Percentiles rank a stretch among this genome's conserved stretches.
phyloP scores from a whole-genome alignment of 1,140 invertebrate species.

The Zaprionus ghesquierei region DNA sequence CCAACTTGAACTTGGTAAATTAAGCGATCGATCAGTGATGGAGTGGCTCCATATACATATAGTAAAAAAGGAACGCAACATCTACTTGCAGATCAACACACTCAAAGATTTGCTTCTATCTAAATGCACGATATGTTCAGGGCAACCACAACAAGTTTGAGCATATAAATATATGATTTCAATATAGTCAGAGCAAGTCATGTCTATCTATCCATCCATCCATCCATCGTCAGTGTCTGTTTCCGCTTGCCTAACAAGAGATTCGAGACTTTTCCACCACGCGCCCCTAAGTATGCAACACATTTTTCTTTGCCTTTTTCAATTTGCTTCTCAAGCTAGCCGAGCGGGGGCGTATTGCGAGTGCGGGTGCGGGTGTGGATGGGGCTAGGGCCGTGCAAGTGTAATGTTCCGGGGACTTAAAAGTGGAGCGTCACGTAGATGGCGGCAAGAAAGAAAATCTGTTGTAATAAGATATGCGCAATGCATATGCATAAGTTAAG shows the following conservation, averaged over 20 bases:
- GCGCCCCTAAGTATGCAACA: slow-evolving; percentile 36
- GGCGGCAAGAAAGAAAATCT: slow-evolving; percentile 60
- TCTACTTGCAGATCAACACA: background rate
- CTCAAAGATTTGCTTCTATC: background rate
- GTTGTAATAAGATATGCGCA: slow-evolving; percentile 73
- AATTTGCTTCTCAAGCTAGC: slow-evolving; percentile 27
- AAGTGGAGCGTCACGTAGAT: slow-evolving; percentile 66
- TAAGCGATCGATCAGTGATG: background rate
- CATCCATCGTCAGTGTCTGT: background rate
- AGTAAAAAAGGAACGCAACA: background rate
- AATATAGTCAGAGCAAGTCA: background rate
- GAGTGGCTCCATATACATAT: background rate
- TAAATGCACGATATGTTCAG: background rate
- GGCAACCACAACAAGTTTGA: background rate
- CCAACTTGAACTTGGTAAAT: background rate
- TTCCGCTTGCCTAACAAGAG: background rate
- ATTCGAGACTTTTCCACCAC: background rate
- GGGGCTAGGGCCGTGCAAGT: background rate
- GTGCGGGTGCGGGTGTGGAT: background rate
- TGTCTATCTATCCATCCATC: background rate
- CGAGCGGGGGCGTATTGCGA: background rate
- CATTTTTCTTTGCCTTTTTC: slow-evolving; percentile 32
- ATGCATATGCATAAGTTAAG: slow-evolving; percentile 75
- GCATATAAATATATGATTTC: background rate
- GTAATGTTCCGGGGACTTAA: slow-evolving; percentile 30